Percentiles rank a stretch among this genome's conserved stretches.
phyloP scores from a whole-genome alignment of 2,888 invertebrate genomes.

The Synergus gifuensis region DNA sequence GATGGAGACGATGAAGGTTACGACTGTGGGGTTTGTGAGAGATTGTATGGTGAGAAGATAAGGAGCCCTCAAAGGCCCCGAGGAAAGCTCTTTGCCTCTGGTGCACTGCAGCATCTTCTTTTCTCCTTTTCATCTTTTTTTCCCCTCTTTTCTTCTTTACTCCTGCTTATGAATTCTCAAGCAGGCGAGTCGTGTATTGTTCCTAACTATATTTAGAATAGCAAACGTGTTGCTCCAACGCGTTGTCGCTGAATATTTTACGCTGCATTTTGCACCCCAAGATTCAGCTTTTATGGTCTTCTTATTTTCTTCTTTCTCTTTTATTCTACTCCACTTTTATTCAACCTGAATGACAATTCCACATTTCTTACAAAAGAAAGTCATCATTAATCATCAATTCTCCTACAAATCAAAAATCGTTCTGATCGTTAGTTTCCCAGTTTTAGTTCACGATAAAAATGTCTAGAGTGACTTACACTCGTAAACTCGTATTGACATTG shows the following conservation, averaged over 20 bases:
- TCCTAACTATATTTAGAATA: constrained; percentile 57
- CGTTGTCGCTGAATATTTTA: constrained; percentile 52
- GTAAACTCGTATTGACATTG: not conserved
- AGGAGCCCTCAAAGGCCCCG: constrained; percentile 43
- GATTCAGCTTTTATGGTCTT: constrained; percentile 46
- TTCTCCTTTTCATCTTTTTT: constrained; percentile 14
- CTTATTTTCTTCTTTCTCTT: constrained; percentile 41
- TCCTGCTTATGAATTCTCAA: constrained; percentile 37
- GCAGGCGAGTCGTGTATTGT: constrained; percentile 51
- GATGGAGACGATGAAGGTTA: constrained; percentile 34
- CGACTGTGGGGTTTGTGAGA: constrained; percentile 44
- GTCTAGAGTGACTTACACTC: not conserved
- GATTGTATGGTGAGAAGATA: constrained; percentile 46
- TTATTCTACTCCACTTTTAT: not conserved
- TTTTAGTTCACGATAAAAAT: not conserved
- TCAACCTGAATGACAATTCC: not conserved
- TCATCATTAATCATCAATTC: not conserved
- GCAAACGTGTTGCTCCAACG: constrained; percentile 50
- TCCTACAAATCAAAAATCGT: no score
- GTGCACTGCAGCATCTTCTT: constrained; percentile 17
- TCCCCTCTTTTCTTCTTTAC: not conserved
- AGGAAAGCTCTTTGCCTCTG: constrained; percentile 40
- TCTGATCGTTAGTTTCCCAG: not conserved
- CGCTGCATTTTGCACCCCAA: constrained; percentile 48
- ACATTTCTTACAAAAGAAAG: not conserved